Percentiles rank a stretch among this genome's conserved stretches.
These are phyloP conservation scores for Steromphala cineraria DNA, from an alignment of 2,888 invertebrate genomes.

Conservation along the genomic window DNA sequence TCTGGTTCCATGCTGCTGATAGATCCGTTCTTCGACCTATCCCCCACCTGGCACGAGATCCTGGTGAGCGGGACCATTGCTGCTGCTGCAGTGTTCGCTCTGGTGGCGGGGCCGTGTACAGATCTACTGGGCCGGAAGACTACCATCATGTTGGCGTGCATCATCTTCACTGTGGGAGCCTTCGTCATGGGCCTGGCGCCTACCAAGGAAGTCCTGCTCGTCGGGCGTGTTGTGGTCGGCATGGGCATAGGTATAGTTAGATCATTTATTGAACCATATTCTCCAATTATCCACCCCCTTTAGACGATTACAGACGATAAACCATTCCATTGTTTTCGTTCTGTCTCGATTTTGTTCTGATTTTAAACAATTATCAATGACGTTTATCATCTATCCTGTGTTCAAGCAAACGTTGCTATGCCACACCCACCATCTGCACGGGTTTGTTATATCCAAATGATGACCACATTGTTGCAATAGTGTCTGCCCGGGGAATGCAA, in stretches of 20 bases:
- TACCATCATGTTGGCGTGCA: constrained; percentile 75
- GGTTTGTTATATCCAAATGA: no score
- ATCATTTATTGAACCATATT: neutral
- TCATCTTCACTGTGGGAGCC: constrained; percentile 76
- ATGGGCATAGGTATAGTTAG: constrained; percentile 76
- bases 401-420: no score
- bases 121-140: constrained; percentile 77
- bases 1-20: constrained; percentile 76
- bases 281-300: no score
- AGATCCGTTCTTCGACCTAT: constrained; percentile 75
- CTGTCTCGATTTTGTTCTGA: no score
- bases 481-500: no score
- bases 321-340: no score
- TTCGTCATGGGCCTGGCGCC: constrained; percentile 73
- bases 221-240: constrained; percentile 75
- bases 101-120: constrained; percentile 74
- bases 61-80: constrained; percentile 76
- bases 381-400: no score
- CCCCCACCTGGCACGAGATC: constrained; percentile 76
- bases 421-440: no score
- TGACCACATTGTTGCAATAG: no score
- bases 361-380: no score
- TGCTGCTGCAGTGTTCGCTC: constrained; percentile 74
- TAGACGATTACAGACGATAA: no score
- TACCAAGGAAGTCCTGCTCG: constrained; percentile 66